Percentiles rank a stretch among this genome's conserved stretches.
These are phyloP conservation scores for Athetis lepigone DNA, from an alignment of 2,888 invertebrate species.

Conservation along the genomic window DNA sequence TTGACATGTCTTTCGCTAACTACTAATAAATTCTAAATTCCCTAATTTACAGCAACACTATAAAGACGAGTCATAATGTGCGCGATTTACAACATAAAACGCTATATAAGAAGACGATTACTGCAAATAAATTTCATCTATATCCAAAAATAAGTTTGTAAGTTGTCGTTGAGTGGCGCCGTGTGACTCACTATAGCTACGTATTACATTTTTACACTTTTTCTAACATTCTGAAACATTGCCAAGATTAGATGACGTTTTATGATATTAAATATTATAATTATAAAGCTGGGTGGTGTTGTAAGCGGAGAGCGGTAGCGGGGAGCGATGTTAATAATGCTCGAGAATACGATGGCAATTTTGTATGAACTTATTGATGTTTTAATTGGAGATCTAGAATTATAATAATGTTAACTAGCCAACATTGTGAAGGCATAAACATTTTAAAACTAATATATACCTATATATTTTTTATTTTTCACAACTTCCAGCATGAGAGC, in stretches of 20 bases:
- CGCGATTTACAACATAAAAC: constrained; percentile 12
- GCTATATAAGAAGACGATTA: constrained; percentile 38
- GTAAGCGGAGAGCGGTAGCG: constrained; percentile 52
- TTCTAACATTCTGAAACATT: constrained; percentile 67
- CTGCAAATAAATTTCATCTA: constrained; percentile 53
- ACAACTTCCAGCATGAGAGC: no score
- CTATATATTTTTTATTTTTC: no score
- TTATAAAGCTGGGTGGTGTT: constrained; percentile 56
- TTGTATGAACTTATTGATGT: no score
- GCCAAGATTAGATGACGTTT: constrained; percentile 69
- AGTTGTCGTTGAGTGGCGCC: constrained; percentile 38
- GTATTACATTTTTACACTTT: constrained; percentile 66
- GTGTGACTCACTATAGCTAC: constrained; percentile 65
- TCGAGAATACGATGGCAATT: no score
- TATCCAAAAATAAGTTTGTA: constrained; percentile 45
- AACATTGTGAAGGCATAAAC: no score
- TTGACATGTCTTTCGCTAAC: not conserved
- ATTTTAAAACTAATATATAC: no score
- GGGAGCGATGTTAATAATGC: not conserved
- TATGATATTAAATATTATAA: constrained; percentile 71
- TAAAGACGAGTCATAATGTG: constrained; percentile 8
- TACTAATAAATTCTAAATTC: constrained; percentile 2
- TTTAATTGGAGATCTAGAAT: no score
- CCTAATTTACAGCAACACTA: constrained; percentile 2
- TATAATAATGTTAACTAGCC: no score